Conservation (phyloP, 2,113 vertebrate species). For the Cryptoleucopteryx plumbea region DNA sequence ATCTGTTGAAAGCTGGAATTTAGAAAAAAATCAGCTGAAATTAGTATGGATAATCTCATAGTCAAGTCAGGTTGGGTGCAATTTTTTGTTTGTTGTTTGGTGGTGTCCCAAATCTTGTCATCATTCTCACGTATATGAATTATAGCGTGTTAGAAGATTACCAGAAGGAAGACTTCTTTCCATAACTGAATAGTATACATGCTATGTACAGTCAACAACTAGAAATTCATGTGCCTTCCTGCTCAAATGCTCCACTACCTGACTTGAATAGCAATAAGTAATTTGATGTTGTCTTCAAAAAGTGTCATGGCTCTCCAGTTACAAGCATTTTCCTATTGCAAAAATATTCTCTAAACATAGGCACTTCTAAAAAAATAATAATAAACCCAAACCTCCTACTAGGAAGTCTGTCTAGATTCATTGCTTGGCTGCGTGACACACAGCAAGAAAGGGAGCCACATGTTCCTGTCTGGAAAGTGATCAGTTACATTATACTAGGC, state of each 20-base stretch:
- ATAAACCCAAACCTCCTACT: neutral
- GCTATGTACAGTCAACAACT: neutral
- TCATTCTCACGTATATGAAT: neutral
- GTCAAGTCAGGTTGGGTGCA: neutral
- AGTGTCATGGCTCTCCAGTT: neutral
- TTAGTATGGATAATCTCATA: neutral
- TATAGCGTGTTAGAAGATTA: neutral
- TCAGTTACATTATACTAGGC: slow-evolving; percentile 47
- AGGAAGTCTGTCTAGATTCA: slow-evolving; percentile 37
- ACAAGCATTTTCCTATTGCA: neutral
- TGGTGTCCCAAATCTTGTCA: neutral
- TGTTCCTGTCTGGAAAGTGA: slow-evolving; percentile 57
- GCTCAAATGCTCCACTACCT: neutral
- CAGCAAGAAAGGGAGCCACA: slow-evolving; percentile 50
- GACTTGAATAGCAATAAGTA: neutral
- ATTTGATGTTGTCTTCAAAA: neutral
- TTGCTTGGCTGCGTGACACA: slow-evolving; percentile 31
- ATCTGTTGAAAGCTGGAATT: neutral
- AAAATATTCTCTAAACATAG: slow-evolving; percentile 19
- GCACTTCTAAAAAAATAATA: neutral
- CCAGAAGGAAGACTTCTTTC: neutral
- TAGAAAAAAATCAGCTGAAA: neutral
- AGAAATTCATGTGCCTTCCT: neutral
- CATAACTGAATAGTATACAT: neutral
- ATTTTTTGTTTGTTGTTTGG: neutral